Evolutionary conservation across 35 echinoderm and acorn worm species (phyloP), one percentile per base, ranked within the genome.

Genomic region (Nesometra sesokonis): DNA sequence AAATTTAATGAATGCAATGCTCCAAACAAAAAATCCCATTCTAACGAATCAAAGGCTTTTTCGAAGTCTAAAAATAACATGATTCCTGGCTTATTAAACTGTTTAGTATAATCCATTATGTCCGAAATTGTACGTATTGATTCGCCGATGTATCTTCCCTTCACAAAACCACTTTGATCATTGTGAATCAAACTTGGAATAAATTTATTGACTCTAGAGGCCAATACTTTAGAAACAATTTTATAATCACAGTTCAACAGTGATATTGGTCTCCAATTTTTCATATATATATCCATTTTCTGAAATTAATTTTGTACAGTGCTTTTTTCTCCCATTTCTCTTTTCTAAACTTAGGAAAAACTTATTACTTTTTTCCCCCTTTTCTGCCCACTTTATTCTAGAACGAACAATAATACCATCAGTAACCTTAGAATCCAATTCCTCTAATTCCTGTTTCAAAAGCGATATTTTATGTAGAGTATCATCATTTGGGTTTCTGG

Each of bases 121-220:
- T 80, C 78, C 32, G 15, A 2, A 34, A 80, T 80, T 0, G 78
- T 80, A 5, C 78, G 78, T 32, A 80, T 30, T 80, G 78, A 80
- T 21, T 80, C 78, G 4, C 78, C 78, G 13, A 80, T 80, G 34
- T 80, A 80, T 80, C 78, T 19, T 5, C 78, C 78, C 34, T 80
- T 80, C 11, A 80, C 78, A 32, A 80, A 80, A 80, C 78, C 78
- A 23, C 30, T 80, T 80, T 80, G 78, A 80, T 80, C 78, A 13
- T 3, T 32, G 34, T 80, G 78, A 4, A 80, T 80, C 3, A 80
- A 21, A 13, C 3, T 17, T 13, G 52, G 52, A 67, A 67, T 67
- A 27, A 67, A 67, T 3, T 19, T 5, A 27, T 19, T 27, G 7
- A 67, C 7, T 67, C 52, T 67, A 67, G 52, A 32, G 4, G 32